Percentiles rank a stretch among this genome's conserved stretches.
These are phyloP conservation scores for Leistus spinibarbis DNA, from an alignment of 2,888 invertebrate species.

Conservation along the genomic window DNA sequence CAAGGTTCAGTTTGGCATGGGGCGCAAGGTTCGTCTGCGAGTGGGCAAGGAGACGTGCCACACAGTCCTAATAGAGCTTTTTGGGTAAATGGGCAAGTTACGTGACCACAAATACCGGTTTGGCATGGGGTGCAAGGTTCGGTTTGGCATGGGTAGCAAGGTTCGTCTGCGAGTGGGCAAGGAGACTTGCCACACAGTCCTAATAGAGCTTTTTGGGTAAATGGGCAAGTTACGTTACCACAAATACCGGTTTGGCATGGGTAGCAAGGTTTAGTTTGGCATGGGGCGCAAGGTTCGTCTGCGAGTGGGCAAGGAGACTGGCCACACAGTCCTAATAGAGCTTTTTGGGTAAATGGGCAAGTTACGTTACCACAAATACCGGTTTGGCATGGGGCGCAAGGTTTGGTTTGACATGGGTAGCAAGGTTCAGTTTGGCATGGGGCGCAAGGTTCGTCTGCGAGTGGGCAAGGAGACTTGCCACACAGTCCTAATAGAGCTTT, in stretches of 20 bases:
- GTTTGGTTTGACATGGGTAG: no score
- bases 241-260: not conserved
- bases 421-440: no score
- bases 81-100: conserved; percentile 14
- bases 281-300: no score
- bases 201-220: not conserved
- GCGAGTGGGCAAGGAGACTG: not conserved
- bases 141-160: no score
- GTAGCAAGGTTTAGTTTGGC: not conserved
- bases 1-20: no score
- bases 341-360: no score
- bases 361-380: no score
- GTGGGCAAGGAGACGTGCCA: conserved; percentile 22
- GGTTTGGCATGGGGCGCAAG: not conserved
- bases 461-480: not conserved
- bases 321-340: not conserved
- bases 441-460: not conserved
- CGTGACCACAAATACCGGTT: not conserved
- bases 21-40: no score
- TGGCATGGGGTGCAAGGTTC: not conserved
- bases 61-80: conserved; percentile 4
- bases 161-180: not conserved
- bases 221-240: no score
- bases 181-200: not conserved
- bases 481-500: not conserved